These are phyloP conservation scores for Zaprionus inermis DNA, from an alignment of 1,140 invertebrate genomes.

Conservation along the genomic window DNA sequence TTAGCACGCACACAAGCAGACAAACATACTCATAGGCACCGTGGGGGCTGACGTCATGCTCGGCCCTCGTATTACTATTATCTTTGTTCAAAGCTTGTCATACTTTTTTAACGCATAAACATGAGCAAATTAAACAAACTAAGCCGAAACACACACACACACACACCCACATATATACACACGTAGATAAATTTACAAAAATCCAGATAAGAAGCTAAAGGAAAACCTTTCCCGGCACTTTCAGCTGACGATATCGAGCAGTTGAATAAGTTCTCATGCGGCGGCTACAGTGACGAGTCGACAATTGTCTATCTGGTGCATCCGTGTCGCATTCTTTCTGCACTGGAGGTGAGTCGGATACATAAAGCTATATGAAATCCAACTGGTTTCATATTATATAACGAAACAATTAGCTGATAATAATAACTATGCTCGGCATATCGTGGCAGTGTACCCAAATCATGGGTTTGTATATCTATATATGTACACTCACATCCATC, in stretches of 20 bases:
- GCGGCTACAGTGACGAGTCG: conserved; percentile 91
- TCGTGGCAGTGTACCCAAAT: background rate
- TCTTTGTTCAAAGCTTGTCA: conserved; percentile 50
- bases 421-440: background rate
- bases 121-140: conserved; percentile 33
- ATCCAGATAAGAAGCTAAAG: conserved; percentile 35
- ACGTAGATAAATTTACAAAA: conserved; percentile 25
- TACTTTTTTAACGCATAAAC: conserved; percentile 57
- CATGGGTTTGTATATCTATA: background rate
- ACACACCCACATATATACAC: background rate
- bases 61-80: conserved; percentile 27
- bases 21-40: conserved; percentile 24
- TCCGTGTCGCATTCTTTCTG: conserved; percentile 93
- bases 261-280: conserved; percentile 90
- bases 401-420: background rate
- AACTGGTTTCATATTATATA: background rate
- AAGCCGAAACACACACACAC: conserved; percentile 5
- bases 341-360: conserved; percentile 88
- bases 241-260: conserved; percentile 92
- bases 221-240: conserved; percentile 45
- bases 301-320: conserved; percentile 94
- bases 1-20: conserved; percentile 55
- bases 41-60: conserved; percentile 60
- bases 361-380: background rate
- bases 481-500: background rate